Percentiles rank a stretch among this genome's conserved stretches.
phyloP scores from a whole-genome alignment of 2,888 invertebrate genomes.

The Crepidodera aurea region DNA sequence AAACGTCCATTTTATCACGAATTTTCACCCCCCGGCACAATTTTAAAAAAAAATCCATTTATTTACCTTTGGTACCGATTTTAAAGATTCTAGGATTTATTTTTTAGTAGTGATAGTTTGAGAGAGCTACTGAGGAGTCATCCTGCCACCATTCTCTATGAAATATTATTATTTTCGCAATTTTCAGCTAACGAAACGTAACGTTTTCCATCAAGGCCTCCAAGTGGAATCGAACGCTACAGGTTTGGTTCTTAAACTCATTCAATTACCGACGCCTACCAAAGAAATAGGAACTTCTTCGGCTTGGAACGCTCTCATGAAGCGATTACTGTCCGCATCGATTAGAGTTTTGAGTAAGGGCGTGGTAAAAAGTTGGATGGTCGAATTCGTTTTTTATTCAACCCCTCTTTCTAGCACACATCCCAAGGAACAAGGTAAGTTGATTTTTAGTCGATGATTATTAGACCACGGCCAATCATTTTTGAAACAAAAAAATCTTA shows the following conservation, averaged over 20 bases:
- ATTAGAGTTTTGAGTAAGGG: conserved; percentile 83
- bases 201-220: conserved; percentile 90
- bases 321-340: conserved; percentile 83
- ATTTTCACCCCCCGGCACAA: no score
- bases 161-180: no score
- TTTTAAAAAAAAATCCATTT: no score
- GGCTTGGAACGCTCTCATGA: conserved; percentile 77
- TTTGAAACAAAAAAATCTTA: no score
- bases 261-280: conserved; percentile 71
- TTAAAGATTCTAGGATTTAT: no score
- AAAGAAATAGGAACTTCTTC: conserved; percentile 60
- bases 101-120: no score
- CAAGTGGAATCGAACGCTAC: conserved; percentile 93
- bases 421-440: conserved; percentile 81
- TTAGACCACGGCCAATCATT: no score
- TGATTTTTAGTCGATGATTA: neutral
- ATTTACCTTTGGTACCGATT: no score
- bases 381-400: conserved; percentile 87
- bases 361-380: conserved; percentile 84
- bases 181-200: conserved; percentile 75
- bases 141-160: no score
- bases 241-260: conserved; percentile 80
- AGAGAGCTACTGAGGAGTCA: no score
- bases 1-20: no score
- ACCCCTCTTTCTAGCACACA: conserved; percentile 82